phyloP scores from a whole-genome alignment of 2,888 invertebrate genomes.

The Nephrotoma appendiculata region DNA sequence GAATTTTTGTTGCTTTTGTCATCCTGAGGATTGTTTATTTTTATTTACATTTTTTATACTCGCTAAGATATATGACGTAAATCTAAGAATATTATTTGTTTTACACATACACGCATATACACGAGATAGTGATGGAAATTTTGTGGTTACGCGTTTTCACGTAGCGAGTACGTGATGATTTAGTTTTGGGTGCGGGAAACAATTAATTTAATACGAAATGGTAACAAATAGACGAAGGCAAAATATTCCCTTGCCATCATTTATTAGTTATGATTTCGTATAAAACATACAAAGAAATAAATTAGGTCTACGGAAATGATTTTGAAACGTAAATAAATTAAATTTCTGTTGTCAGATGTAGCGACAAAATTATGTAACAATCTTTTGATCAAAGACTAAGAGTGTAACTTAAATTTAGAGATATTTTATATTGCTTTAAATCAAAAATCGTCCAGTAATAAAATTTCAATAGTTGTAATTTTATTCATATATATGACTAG shows the following conservation, averaged over 20 bases:
- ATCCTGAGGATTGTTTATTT: not conserved
- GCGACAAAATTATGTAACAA: too few species aligned
- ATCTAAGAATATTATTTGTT: not conserved
- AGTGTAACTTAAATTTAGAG: too few species aligned
- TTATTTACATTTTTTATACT: not conserved
- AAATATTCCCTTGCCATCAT: not conserved
- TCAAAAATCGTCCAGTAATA: too few species aligned
- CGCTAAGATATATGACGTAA: not conserved
- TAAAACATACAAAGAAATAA: too few species aligned
- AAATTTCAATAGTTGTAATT: too few species aligned
- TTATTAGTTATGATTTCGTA: too few species aligned
- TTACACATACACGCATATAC: not conserved
- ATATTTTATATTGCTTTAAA: too few species aligned
- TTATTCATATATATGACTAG: too few species aligned
- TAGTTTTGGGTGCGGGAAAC: not conserved
- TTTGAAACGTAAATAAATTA: too few species aligned
- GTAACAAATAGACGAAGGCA: not conserved
- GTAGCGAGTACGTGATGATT: not conserved
- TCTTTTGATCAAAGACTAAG: too few species aligned
- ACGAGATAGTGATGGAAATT: not conserved
- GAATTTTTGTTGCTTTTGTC: not conserved
- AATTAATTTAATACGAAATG: not conserved
- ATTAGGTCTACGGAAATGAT: too few species aligned
- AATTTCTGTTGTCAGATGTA: too few species aligned
- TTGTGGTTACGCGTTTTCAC: not conserved